These are phyloP conservation scores for Diprion similis DNA, from an alignment of 1,140 invertebrate genomes.

Conservation along the genomic window DNA sequence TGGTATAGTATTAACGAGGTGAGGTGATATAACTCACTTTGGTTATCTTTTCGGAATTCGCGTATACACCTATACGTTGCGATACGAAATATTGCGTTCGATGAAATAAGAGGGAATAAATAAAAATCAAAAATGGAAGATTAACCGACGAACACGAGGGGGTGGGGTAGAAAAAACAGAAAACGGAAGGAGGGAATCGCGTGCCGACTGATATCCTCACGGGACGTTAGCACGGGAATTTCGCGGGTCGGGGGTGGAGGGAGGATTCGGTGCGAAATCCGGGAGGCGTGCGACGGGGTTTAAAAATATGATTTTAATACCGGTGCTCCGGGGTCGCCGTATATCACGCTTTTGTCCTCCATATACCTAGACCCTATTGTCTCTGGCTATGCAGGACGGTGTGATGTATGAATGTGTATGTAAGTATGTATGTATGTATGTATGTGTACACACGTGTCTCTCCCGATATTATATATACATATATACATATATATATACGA, in stretches of 20 bases:
- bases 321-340: slow-evolving; percentile 48
- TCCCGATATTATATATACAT: no score
- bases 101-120: neutral
- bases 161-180: neutral
- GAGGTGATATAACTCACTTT: no score
- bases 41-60: slow-evolving; percentile 28
- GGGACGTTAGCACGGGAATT: slow-evolving; percentile 1
- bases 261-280: slow-evolving; percentile 13
- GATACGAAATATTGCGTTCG: no score
- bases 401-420: neutral
- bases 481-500: no score
- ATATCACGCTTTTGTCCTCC: slow-evolving; percentile 59
- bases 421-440: no score
- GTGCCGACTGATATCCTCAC: neutral
- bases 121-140: neutral
- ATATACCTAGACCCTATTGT: slow-evolving; percentile 47
- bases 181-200: slow-evolving; percentile 13
- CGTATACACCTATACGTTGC: no score
- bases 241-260: slow-evolving; percentile 16
- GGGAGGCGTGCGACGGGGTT: slow-evolving; percentile 35
- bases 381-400: slow-evolving; percentile 33
- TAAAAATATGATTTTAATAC: slow-evolving; percentile 62
- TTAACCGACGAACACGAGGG: neutral
- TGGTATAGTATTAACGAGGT: slow-evolving; percentile 1
- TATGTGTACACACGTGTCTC: neutral